Percentiles rank a stretch among this genome's conserved stretches.
Evolutionary conservation across 2,888 invertebrate genomes (phyloP).

Genomic region (Synergus japonicus): DNA sequence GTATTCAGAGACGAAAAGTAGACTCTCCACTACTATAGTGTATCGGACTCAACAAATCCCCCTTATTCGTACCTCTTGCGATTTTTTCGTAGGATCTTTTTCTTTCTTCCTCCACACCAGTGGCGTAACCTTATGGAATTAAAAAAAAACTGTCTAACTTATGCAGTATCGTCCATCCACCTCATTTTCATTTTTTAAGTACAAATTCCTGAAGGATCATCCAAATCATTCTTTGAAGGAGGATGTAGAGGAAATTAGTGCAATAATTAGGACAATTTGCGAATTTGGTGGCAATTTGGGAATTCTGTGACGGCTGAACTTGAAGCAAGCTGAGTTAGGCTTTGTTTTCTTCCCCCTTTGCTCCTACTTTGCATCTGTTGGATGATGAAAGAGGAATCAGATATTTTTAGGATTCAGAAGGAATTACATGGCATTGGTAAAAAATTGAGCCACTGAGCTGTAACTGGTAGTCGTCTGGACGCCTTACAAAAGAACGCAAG

Average conservation of each 20-base stretch:
- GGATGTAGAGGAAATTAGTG: too few species aligned
- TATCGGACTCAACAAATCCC: constrained; percentile 44
- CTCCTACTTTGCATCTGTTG: too few species aligned
- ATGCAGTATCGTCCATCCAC: background rate
- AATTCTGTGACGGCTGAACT: too few species aligned
- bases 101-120: constrained; percentile 48
- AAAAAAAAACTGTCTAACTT: constrained; percentile 5
- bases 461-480: constrained; percentile 63
- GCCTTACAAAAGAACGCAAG: constrained; percentile 60
- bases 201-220: background rate
- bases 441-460: constrained; percentile 67
- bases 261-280: too few species aligned
- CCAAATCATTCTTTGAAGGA: too few species aligned
- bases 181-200: background rate
- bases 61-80: constrained; percentile 51
- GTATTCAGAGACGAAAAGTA: constrained; percentile 53
- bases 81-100: constrained; percentile 49
- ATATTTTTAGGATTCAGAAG: constrained; percentile 65
- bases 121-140: constrained; percentile 43
- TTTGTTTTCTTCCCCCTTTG: too few species aligned
- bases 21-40: constrained; percentile 43
- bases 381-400: background rate
- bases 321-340: too few species aligned
- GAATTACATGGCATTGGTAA: constrained; percentile 64
- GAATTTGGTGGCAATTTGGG: too few species aligned